These are phyloP conservation scores for Andrena cerasifolii DNA, from an alignment of 1,140 invertebrate genomes.

Conservation along the genomic window DNA sequence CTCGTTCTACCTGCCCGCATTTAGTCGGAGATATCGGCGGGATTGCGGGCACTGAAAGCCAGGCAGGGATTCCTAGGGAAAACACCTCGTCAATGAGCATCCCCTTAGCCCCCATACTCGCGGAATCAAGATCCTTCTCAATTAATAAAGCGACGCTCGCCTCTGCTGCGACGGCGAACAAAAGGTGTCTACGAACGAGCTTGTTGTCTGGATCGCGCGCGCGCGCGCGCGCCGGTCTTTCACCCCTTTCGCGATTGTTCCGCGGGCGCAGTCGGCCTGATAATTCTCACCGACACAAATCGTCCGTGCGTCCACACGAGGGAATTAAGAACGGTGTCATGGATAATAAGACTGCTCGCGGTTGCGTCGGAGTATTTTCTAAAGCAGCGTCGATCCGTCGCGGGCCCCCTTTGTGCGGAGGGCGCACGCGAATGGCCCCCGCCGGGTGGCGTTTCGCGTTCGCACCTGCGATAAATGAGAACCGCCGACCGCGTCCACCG, in stretches of 20 bases:
- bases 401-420: slow-evolving; percentile 7
- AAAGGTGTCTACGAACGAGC: not conserved
- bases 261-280: not conserved
- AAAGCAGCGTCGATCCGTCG: slow-evolving; percentile 4
- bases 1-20: too few species aligned
- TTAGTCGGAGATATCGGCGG: too few species aligned
- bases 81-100: not conserved
- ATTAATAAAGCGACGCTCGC: slow-evolving; percentile 19
- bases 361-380: slow-evolving; percentile 18
- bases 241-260: slow-evolving; percentile 4
- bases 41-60: too few species aligned
- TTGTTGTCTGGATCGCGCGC: not conserved
- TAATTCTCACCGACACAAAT: too few species aligned
- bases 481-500: slow-evolving; percentile 49
- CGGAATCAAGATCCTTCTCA: not conserved
- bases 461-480: slow-evolving; percentile 67
- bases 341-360: slow-evolving; percentile 20
- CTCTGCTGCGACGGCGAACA: not conserved
- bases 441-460: slow-evolving; percentile 55
- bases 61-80: too few species aligned
- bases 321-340: slow-evolving; percentile 25
- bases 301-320: slow-evolving; percentile 14
- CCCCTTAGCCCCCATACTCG: not conserved
- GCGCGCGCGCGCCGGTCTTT: not conserved
- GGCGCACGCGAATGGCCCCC: slow-evolving; percentile 5